phyloP scores from a whole-genome alignment of 2,797 vertebrate species.

The Enteromius radiatus region DNA sequence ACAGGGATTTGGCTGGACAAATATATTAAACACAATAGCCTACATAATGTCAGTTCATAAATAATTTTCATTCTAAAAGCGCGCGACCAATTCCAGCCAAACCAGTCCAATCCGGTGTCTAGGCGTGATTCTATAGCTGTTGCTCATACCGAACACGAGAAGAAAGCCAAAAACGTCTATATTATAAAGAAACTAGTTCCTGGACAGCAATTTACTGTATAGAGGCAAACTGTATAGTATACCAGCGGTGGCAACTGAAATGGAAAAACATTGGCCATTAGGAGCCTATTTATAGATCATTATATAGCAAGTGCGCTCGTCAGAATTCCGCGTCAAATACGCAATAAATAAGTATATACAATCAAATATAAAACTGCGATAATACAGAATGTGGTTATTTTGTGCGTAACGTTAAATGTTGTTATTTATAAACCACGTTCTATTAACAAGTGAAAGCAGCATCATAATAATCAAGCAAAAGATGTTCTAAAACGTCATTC shows the following conservation, averaged over 20 bases:
- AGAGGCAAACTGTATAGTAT: neutral
- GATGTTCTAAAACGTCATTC: neutral
- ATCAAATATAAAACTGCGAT: neutral
- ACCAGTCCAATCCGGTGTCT: conserved; percentile 77
- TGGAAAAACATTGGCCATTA: conserved; percentile 26
- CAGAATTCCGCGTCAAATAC: neutral
- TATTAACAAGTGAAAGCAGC: neutral
- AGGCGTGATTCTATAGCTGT: conserved; percentile 61
- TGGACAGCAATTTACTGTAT: neutral
- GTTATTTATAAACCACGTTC: neutral
- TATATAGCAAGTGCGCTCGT: conserved; percentile 18
- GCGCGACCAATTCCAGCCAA: conserved; percentile 64
- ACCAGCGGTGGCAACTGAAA: conserved; percentile 7
- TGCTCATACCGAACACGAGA: conserved; percentile 32
- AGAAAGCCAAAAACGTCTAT: neutral
- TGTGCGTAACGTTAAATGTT: too few species aligned
- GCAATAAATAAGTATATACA: neutral
- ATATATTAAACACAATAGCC: neutral
- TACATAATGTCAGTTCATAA: conserved; percentile 20
- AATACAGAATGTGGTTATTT: neutral
- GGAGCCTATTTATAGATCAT: conserved; percentile 52
- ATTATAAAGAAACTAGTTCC: neutral
- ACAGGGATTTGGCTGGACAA: neutral
- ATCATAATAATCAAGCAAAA: neutral
- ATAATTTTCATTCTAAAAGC: conserved; percentile 51